phyloP scores from a whole-genome alignment of 2,888 invertebrate genomes.

The Synergus japonicus region DNA sequence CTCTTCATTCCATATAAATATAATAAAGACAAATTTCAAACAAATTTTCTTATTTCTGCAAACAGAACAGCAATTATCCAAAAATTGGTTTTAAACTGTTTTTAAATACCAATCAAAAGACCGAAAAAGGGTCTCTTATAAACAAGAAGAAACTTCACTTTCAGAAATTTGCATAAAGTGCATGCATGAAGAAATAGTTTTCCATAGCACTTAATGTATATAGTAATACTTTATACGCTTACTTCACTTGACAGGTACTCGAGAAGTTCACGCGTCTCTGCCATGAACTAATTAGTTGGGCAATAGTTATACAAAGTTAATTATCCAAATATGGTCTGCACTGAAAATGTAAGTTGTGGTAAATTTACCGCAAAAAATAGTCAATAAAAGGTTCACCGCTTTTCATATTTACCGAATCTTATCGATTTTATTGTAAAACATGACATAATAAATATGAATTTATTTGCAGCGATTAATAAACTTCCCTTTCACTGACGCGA shows the following conservation, averaged over 20 bases:
- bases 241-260: not conserved
- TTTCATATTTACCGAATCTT: too few species aligned
- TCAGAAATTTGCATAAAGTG: not conserved
- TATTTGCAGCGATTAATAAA: too few species aligned
- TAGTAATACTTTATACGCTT: not conserved
- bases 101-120: not conserved
- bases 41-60: not conserved
- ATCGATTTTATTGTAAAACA: too few species aligned
- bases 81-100: not conserved
- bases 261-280: not conserved
- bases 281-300: not conserved
- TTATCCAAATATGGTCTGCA: not conserved
- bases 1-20: not conserved
- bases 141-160: not conserved
- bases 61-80: not conserved
- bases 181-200: not conserved
- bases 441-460: too few species aligned
- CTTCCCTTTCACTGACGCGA: not conserved
- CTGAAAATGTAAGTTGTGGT: too few species aligned
- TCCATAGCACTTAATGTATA: not conserved
- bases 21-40: not conserved
- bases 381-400: too few species aligned
- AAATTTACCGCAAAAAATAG: too few species aligned
- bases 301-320: not conserved
- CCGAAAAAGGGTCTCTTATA: not conserved